phyloP scores from a whole-genome alignment of 2,113 vertebrate species.

The Periophthalmodon schlosseri region DNA sequence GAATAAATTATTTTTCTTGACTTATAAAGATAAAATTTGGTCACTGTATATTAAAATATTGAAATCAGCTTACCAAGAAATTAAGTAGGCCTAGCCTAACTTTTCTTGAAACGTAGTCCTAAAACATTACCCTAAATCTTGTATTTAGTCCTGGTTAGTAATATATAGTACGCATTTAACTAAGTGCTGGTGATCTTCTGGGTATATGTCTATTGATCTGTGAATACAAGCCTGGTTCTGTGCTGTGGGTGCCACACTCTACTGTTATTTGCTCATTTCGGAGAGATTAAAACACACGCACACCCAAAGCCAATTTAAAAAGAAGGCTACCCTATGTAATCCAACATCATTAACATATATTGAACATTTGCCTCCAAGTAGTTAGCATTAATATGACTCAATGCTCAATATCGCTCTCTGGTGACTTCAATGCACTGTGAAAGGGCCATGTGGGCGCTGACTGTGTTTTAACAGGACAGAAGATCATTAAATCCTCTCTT shows the following conservation, averaged over 20 bases:
- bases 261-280: background rate
- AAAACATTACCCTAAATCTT: too few relatives aligned
- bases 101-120: too few relatives aligned
- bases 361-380: background rate
- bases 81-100: too few relatives aligned
- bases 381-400: background rate
- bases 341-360: background rate
- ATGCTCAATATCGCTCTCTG: background rate
- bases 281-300: background rate
- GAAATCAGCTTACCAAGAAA: too few relatives aligned
- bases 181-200: background rate
- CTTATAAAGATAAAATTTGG: too few relatives aligned
- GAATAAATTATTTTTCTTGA: too few relatives aligned
- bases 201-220: background rate
- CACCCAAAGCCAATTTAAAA: background rate
- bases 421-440: background rate
- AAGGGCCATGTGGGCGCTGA: background rate
- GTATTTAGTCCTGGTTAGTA: too few relatives aligned
- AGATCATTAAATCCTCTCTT: slow-evolving; percentile 30
- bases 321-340: background rate
- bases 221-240: background rate
- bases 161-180: too few relatives aligned
- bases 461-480: slow-evolving; percentile 17
- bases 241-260: background rate
- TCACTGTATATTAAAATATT: too few relatives aligned